Base-by-base conservation (phyloP, 2,797 vertebrate species). In the Neoniphon sammara region DNA sequence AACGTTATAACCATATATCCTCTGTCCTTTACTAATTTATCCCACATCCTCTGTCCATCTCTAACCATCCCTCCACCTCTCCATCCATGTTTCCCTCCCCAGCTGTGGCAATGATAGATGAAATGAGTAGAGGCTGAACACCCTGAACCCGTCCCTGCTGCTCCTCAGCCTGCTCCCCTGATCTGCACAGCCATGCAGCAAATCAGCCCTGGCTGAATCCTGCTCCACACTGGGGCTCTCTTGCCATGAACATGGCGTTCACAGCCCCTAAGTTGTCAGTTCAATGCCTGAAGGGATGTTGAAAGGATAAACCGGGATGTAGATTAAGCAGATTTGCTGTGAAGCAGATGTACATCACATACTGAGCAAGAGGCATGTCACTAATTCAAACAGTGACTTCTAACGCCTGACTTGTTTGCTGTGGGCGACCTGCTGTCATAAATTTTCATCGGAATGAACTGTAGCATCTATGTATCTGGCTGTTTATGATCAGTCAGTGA, bases 151-250 rank as follows among this genome's bases (percentile, higher is more conserved):
- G 74, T 87, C 81, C 89, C 81, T 84, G 88, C 90, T 91, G 91
- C 86, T 91, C 78, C 77, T 59, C 84, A 84, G 82, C 84, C 85
- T 84, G 88, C 76, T 83, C 81, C 57, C 31, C 82, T 89, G 73
- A 89, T 79, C 77, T 85, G 85, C 89, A 88, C 90, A 78, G 86
- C 85, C 87, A 87, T 87, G 89, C 90, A 90, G 81, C 82, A 89
- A 88, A 91, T 88, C 83, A 77, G 73, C 57, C 73, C 61, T n/a
- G 23, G 70, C 70, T 67, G 78, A 77, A 83, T 83, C 73, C 44
- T 77, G 78, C 83, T 82, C 12, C 86, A 79, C 76, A 79, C 75
- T 88, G 77, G 64, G 82, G 72, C 71, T 83, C 68, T 70, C 80
- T 81, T 83, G 79, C 70, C 75, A 73, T 0, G 62, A 75, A 63